Conservation (phyloP, 2,113 vertebrate species). For the Trichomycterus rosablanca region DNA sequence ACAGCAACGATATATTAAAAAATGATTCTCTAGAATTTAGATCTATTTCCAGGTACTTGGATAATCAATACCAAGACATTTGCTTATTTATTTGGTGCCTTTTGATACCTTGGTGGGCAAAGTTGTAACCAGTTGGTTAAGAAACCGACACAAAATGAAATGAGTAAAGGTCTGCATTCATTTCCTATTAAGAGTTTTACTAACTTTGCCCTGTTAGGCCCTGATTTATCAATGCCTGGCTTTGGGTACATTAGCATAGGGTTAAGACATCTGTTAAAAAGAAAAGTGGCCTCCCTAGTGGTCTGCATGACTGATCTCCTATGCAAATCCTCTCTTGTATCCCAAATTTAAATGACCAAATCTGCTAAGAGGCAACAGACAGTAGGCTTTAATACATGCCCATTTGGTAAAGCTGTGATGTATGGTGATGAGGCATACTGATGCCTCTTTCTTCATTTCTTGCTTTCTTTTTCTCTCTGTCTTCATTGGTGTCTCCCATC, state of each 20-base stretch:
- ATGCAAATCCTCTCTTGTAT: slow-evolving; percentile 56
- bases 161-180: no score
- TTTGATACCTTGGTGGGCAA: slow-evolving; percentile 46
- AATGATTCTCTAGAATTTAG: no score
- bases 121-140: slow-evolving; percentile 57
- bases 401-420: slow-evolving; percentile 1
- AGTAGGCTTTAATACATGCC: neutral
- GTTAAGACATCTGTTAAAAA: slow-evolving; percentile 63
- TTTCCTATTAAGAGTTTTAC: no score
- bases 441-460: neutral
- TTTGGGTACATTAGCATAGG: slow-evolving; percentile 66
- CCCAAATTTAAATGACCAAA: slow-evolving; percentile 24
- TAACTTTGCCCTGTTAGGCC: slow-evolving; percentile 57
- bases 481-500: no score
- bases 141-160: no score
- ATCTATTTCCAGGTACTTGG: no score
- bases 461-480: slow-evolving; percentile 34
- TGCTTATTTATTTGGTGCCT: no score
- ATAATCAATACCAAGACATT: no score
- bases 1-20: no score
- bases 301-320: slow-evolving; percentile 54
- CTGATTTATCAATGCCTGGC: slow-evolving; percentile 63
- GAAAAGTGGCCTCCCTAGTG: slow-evolving; percentile 55
- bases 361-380: neutral
- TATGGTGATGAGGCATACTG: slow-evolving; percentile 9